Percentiles rank a stretch among this genome's conserved stretches.
These are phyloP conservation scores for Cantharis rufa DNA, from an alignment of 2,888 invertebrate species.

Conservation along the genomic window DNA sequence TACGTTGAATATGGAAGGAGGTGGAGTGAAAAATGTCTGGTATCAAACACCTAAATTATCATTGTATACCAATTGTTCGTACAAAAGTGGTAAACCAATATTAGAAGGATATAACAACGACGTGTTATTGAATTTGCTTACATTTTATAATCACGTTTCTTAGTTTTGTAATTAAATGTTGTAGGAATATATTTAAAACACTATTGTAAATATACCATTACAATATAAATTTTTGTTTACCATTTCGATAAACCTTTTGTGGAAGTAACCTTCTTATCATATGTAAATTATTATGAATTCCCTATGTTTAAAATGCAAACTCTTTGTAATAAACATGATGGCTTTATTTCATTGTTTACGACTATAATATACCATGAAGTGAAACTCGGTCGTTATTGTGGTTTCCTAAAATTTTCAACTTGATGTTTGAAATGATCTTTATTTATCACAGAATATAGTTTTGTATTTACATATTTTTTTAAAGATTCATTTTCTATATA, in stretches of 20 bases:
- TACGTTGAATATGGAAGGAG: constrained; percentile 69
- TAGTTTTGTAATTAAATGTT: neutral
- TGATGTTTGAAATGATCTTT: neutral
- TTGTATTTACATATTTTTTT: neutral
- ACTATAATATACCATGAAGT: too few species aligned
- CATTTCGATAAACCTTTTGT: too few species aligned
- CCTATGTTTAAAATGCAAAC: too few species aligned
- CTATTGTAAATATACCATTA: neutral
- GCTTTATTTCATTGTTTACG: too few species aligned
- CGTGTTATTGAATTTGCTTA: constrained; percentile 76
- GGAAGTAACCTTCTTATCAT: too few species aligned
- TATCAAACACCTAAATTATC: constrained; percentile 70
- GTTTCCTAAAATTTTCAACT: neutral
- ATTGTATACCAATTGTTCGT: constrained; percentile 69
- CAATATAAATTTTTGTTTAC: neutral
- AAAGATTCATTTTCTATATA: neutral
- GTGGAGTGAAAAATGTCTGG: constrained; percentile 76
- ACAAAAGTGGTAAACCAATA: constrained; percentile 66
- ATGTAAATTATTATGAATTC: too few species aligned
- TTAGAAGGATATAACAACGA: constrained; percentile 77
- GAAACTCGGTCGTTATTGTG: too few species aligned
- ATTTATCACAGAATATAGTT: neutral
- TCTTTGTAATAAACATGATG: neutral
- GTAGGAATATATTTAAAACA: neutral
- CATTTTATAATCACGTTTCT: constrained; percentile 75